Evolutionary conservation across 2,888 invertebrate species (phyloP).

Genomic region (Thelaira solivaga): DNA sequence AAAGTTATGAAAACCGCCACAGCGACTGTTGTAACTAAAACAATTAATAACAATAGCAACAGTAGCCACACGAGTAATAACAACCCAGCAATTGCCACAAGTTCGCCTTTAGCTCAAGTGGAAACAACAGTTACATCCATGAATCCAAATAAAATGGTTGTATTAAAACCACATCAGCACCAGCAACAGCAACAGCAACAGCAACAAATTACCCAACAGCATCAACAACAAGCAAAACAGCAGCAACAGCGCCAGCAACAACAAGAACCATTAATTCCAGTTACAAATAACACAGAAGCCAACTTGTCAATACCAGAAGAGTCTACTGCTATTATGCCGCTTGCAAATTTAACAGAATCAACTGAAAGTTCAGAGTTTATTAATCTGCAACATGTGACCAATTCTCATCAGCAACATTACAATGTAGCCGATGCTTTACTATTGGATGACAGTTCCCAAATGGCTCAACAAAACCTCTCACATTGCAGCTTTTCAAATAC

Average conservation of each 20-base stretch:
- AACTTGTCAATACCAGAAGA: conserved; percentile 21
- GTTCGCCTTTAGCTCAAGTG: conserved; percentile 35
- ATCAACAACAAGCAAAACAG: too few species aligned
- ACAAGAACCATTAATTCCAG: conserved; percentile 16
- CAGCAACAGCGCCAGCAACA: conserved; percentile 31
- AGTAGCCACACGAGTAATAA: too few species aligned
- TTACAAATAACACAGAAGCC: background rate
- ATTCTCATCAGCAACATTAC: conserved; percentile 53
- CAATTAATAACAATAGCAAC: conserved; percentile 56
- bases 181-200: conserved; percentile 27
- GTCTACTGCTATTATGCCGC: conserved; percentile 7
- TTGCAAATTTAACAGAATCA: conserved; percentile 24
- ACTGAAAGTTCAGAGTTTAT: conserved; percentile 38
- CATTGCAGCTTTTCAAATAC: conserved; percentile 53
- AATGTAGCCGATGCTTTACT: conserved; percentile 56
- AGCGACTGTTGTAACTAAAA: conserved; percentile 57
- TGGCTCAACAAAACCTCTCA: conserved; percentile 42
- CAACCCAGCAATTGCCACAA: conserved; percentile 30
- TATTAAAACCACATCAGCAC: conserved; percentile 53
- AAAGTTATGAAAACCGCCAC: conserved; percentile 69
- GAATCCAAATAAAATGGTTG: conserved; percentile 47
- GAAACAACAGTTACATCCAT: conserved; percentile 25
- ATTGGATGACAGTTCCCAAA: conserved; percentile 45
- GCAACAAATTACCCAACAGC: background rate
- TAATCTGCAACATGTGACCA: conserved; percentile 49